Base-by-base conservation (phyloP, 2,113 vertebrate species). In the Petaurus breviceps region DNA sequence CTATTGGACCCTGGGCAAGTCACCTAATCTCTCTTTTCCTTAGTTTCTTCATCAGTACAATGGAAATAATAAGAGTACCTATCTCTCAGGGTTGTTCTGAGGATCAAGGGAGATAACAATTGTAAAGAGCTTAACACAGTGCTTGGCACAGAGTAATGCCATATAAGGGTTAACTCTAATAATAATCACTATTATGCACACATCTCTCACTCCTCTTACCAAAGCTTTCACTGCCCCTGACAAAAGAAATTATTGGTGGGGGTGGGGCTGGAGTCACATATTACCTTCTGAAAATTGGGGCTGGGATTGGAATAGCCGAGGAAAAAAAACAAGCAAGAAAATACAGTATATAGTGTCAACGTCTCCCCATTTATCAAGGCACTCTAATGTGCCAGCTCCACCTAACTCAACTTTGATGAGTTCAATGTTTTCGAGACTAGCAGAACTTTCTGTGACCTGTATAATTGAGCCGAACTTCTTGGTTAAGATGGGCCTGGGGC, bases 401-500 rank as follows among this genome's bases (percentile, higher is more conserved):
- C 26, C 46, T 37, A 97, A 97, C 95, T 89, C 49, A 94, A 96
- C 92, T 97, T 97, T 97, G 97, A 97, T 97, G 97, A 98, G 97
- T 97, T 96, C 96, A 95, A 93, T 97, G 94, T 92, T 97, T 97
- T 90, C 90, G 93, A 92, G 95, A 98, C 93, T 84, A 97, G 94
- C 50, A 97, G 95, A 97, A 97, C 94, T 95, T 97, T 89, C 50
- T 77, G 68, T 97, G 97, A 97, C 97, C 97, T 98, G 94, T 96
- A 97, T 97, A 98, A 98, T 93, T 96, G 95, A 97, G 97, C 96
- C 97, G 97, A 96, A 97, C 90, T 92, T 97, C 96, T 94, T 97
- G 94, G 97, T 97, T 97, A 97, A 97, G 96, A 97, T 94, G 97
- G 89, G 93, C 96, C 97, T 97, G 95, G 94, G 95, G 96, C 95